Conservation (phyloP, 2,797 vertebrate species). For the Gobio occitaniae region DNA sequence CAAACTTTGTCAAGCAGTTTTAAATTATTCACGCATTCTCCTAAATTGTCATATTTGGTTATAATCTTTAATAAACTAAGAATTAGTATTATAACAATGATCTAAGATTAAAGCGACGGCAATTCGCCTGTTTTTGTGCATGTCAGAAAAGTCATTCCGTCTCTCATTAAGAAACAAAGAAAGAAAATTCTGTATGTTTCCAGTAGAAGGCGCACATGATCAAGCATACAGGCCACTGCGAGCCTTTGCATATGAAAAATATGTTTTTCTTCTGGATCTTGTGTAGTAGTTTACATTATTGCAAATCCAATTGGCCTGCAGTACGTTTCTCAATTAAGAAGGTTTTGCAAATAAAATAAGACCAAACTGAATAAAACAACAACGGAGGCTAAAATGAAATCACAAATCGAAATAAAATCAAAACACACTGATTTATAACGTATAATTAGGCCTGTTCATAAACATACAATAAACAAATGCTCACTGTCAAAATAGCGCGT, state of each 20-base stretch:
- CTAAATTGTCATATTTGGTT: neutral
- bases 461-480: neutral
- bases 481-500: neutral
- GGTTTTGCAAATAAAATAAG: neutral
- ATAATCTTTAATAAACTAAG: neutral
- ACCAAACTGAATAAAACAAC: neutral
- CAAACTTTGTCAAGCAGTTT: neutral
- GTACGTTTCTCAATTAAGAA: neutral
- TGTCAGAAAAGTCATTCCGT: conserved; percentile 1
- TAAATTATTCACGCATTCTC: neutral
- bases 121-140: neutral
- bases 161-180: conserved; percentile 23
- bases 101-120: neutral
- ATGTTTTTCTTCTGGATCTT: conserved; percentile 36
- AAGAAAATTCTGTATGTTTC: conserved; percentile 56
- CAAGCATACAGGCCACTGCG: conserved; percentile 65
- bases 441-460: neutral
- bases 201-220: conserved; percentile 95
- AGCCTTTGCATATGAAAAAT: conserved; percentile 42
- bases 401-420: neutral
- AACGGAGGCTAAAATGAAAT: neutral
- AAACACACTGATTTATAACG: neutral
- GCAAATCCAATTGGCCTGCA: conserved; percentile 2
- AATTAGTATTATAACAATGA: neutral
- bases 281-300: conserved; percentile 29